A percentile compares a stretch with the other conserved stretches of the same genome.
Conservation (phyloP, 2,888 invertebrate genomes). For the Pachydiplax longipennis region DNA sequence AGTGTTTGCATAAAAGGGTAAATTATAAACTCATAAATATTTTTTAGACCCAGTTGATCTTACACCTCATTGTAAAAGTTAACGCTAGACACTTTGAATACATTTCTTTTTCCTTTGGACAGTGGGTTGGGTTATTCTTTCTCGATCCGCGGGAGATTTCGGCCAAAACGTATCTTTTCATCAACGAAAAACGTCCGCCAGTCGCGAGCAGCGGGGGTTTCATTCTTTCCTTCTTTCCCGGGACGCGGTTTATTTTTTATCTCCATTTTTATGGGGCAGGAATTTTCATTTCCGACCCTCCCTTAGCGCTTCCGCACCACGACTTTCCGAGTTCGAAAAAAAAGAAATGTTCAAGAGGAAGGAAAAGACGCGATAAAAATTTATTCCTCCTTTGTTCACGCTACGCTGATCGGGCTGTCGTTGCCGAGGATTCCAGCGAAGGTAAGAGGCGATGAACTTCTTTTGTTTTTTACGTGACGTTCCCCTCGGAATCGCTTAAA, state of each 20-base stretch:
- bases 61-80: too few species aligned
- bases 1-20: too few species aligned
- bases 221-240: not conserved
- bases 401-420: not conserved
- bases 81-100: not conserved
- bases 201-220: not conserved
- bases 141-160: not conserved
- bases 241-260: not conserved
- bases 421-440: not conserved
- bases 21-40: too few species aligned
- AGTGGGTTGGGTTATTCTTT: not conserved
- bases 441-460: not conserved
- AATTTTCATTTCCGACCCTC: not conserved
- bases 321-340: not conserved
- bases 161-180: not conserved
- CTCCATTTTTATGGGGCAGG: not conserved
- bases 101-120: not conserved
- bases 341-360: not conserved
- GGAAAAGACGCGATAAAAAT: not conserved
- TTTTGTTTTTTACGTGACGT: not conserved
- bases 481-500: not conserved
- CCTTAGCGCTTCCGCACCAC: not conserved
- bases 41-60: too few species aligned
- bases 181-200: not conserved
- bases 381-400: not conserved